Evolutionary conservation across 2,888 invertebrate genomes (phyloP).

Genomic region (Meta bourneti): DNA sequence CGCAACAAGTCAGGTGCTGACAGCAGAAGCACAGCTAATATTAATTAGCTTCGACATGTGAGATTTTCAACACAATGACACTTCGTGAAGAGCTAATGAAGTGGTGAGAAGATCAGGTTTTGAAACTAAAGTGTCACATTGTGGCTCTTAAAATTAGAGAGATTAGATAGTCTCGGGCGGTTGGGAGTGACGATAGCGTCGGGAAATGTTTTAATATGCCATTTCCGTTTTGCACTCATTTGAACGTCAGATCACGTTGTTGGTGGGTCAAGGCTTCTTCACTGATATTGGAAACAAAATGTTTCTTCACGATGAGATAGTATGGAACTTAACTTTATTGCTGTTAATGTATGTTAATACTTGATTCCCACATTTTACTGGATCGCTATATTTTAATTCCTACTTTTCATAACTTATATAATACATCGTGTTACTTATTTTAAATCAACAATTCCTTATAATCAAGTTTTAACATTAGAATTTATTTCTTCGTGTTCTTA

Average conservation of each 20-base stretch:
- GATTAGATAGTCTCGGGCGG: neutral
- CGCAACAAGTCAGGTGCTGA: slow-evolving; percentile 32
- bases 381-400: no score
- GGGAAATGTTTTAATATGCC: slow-evolving; percentile 11
- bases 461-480: no score
- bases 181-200: neutral
- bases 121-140: neutral
- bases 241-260: neutral
- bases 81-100: neutral
- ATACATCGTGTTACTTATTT: no score
- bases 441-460: no score
- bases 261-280: no score
- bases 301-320: no score
- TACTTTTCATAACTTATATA: no score
- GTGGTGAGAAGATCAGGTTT: slow-evolving; percentile 7
- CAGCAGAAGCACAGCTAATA: neutral
- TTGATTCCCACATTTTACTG: no score
- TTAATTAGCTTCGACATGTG: slow-evolving; percentile 1
- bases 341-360: no score
- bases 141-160: neutral
- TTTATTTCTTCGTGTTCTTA: no score
- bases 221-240: neutral
- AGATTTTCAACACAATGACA: neutral
- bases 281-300: no score
- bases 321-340: no score